phyloP scores from a whole-genome alignment of 2,797 vertebrate genomes.

The Loris lydekkerianus region DNA sequence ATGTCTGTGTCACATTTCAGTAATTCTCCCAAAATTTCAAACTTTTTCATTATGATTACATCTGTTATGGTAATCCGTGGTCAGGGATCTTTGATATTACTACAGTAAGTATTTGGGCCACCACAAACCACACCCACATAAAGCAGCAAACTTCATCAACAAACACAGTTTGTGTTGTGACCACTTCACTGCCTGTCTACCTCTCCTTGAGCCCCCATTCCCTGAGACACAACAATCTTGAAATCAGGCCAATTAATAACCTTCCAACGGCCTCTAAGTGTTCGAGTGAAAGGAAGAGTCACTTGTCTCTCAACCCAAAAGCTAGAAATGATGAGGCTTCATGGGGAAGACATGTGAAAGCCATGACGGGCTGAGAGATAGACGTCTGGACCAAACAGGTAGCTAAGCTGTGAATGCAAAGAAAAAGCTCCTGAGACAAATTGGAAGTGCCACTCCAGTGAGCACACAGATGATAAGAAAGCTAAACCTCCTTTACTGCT shows the following conservation, averaged over 20 bases:
- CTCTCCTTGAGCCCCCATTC: background rate
- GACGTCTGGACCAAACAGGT: background rate
- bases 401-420: background rate
- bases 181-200: background rate
- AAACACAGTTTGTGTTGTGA: background rate
- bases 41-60: background rate
- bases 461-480: background rate
- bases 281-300: background rate
- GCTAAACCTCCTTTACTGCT: background rate
- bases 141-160: fast-evolving
- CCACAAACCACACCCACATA: background rate
- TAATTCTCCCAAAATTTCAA: background rate
- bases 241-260: background rate
- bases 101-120: background rate
- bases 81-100: background rate
- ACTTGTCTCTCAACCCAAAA: background rate
- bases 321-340: background rate
- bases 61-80: background rate
- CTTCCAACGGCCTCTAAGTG: background rate
- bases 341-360: background rate
- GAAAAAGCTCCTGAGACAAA: background rate
- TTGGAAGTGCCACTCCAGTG: background rate
- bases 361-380: background rate
- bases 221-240: background rate
- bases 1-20: background rate